Evolutionary conservation across 64 coral and sea anemone species (phyloP).

Genomic region (Porites lutea): DNA sequence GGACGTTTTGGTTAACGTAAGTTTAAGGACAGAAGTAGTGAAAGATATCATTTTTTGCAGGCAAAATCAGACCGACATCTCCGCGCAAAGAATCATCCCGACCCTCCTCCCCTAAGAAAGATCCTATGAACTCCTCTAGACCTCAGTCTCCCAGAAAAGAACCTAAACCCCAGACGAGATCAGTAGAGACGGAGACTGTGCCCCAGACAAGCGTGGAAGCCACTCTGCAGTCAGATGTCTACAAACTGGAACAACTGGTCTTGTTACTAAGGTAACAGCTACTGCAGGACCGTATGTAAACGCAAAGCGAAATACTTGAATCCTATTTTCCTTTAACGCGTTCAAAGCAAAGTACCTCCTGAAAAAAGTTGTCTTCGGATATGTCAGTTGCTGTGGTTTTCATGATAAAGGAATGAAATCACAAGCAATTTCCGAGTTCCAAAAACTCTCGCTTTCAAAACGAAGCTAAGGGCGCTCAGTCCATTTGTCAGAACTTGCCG

Average conservation of each 20-base stretch:
- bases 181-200: constrained; percentile 90
- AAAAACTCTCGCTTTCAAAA: too few species aligned
- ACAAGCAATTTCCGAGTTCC: too few species aligned
- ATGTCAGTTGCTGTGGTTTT: too few species aligned
- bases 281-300: background rate
- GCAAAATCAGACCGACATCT: constrained; percentile 13
- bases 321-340: too few species aligned
- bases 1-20: too few species aligned
- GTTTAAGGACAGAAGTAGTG: too few species aligned
- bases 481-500: too few species aligned
- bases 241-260: constrained; percentile 91
- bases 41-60: background rate
- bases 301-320: too few species aligned
- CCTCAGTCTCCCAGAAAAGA: constrained; percentile 84
- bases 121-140: constrained; percentile 47
- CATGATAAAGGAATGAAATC: too few species aligned
- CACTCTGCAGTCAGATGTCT: constrained; percentile 86
- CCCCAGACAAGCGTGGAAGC: constrained; percentile 88
- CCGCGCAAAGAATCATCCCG: constrained; percentile 57
- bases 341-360: too few species aligned
- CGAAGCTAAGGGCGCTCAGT: too few species aligned
- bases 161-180: constrained; percentile 79
- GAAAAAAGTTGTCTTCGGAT: too few species aligned
- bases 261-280: constrained; percentile 78
- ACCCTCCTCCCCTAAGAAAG: constrained; percentile 67